phyloP scores from a whole-genome alignment of 2,113 vertebrate genomes.

The Micromys minutus region DNA sequence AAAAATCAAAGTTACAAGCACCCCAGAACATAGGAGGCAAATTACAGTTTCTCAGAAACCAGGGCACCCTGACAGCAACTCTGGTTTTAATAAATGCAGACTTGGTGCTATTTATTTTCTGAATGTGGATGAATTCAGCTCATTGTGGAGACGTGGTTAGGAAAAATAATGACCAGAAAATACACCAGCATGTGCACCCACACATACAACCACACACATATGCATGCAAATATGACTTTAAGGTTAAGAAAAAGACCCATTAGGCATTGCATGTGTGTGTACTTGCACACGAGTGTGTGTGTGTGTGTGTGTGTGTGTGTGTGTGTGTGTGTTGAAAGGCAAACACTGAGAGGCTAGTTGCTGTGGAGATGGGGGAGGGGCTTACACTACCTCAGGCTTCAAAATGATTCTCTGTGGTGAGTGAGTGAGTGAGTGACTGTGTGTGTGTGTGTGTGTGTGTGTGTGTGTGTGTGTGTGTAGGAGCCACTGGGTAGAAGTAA shows the following conservation, averaged over 20 bases:
- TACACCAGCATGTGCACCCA: not conserved
- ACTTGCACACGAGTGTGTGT: no score
- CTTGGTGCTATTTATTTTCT: slow-evolving; percentile 48
- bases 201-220: not conserved
- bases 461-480: no score
- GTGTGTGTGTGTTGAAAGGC: accelerated
- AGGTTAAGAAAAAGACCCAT: not conserved
- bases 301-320: not conserved
- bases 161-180: slow-evolving; percentile 57
- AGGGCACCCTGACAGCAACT: not conserved
- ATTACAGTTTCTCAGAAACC: not conserved
- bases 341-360: not conserved
- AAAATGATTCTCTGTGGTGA: not conserved
- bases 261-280: accelerated
- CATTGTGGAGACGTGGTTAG: slow-evolving; percentile 26
- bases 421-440: no score
- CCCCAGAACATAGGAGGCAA: not conserved
- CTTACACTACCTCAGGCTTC: not conserved
- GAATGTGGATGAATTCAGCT: slow-evolving; percentile 18
- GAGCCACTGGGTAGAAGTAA: not conserved
- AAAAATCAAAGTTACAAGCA: no score
- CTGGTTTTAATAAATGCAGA: not conserved
- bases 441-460: no score
- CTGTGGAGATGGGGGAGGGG: not conserved
- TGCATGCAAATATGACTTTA: not conserved